Evolutionary conservation across 2,888 invertebrate species (phyloP).

Genomic region (Oxyteleia sp.): DNA sequence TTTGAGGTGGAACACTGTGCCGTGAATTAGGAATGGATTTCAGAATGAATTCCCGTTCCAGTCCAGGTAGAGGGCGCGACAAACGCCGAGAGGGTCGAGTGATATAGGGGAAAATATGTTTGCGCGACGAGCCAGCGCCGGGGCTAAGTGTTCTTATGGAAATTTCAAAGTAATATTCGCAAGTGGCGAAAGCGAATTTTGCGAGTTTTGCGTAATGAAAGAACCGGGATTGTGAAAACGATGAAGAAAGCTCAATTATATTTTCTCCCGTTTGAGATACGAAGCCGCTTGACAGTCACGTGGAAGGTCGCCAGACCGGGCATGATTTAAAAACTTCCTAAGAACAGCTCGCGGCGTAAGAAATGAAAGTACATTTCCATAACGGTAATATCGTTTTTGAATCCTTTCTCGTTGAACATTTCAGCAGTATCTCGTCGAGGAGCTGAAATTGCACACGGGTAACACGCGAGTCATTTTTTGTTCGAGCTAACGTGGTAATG

Average conservation of each 20-base stretch:
- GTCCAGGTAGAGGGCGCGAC: conserved; percentile 59
- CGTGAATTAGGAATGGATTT: conserved; percentile 82
- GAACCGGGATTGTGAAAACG: conserved; percentile 75
- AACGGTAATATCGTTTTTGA: conserved; percentile 58
- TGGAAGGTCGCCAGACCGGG: conserved; percentile 61
- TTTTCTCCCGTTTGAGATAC: conserved; percentile 74
- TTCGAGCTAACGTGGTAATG: conserved; percentile 9
- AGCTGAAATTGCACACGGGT: conserved; percentile 14
- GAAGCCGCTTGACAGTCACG: conserved; percentile 61
- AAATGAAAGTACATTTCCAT: conserved; percentile 69
- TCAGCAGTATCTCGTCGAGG: conserved; percentile 19
- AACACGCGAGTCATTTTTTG: background rate
- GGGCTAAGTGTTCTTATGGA: conserved; percentile 83
- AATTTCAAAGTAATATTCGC: conserved; percentile 83
- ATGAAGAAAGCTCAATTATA: conserved; percentile 80
- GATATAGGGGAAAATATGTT: conserved; percentile 83
- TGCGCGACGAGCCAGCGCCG: conserved; percentile 55
- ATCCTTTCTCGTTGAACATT: conserved; percentile 45
- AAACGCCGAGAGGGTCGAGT: conserved; percentile 70
- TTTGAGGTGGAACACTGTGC: conserved; percentile 73
- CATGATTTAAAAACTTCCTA: conserved; percentile 76
- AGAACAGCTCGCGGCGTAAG: conserved; percentile 56
- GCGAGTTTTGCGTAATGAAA: conserved; percentile 80
- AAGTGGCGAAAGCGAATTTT: conserved; percentile 55
- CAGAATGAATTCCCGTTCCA: conserved; percentile 79